Conservation (phyloP, 2,113 vertebrate species). For the Muntiacus muntjak region DNA sequence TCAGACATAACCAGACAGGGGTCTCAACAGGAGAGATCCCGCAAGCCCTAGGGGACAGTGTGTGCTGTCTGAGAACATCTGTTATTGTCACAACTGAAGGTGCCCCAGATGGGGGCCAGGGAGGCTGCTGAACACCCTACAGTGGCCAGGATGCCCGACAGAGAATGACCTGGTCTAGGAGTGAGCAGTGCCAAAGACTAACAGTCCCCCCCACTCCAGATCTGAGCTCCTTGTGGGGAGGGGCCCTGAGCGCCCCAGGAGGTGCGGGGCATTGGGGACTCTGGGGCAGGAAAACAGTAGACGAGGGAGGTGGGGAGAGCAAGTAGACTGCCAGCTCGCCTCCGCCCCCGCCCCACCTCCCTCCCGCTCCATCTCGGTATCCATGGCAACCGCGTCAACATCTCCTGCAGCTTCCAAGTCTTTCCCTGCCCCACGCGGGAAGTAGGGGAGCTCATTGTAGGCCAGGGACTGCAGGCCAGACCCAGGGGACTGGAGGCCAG, state of each 20-base stretch:
- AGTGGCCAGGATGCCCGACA: not conserved
- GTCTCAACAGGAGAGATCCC: not conserved
- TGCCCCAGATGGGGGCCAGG: not conserved
- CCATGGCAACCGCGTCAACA: constrained; percentile 65
- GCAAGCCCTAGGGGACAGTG: not conserved
- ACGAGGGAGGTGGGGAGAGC: not conserved
- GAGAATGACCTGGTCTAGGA: not conserved
- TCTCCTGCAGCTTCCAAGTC: constrained; percentile 55
- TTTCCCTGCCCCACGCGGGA: not conserved
- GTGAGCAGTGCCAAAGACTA: not conserved
- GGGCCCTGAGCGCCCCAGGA: not conserved
- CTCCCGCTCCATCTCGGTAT: not conserved
- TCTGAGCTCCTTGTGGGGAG: not conserved
- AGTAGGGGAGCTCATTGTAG: not conserved
- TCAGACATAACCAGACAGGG: not conserved
- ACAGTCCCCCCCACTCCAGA: not conserved
- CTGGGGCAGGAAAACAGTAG: not conserved
- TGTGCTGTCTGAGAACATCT: not conserved
- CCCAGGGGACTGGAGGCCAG: too few relatives aligned
- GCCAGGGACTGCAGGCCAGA: not conserved
- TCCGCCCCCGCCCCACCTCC: constrained; percentile 47
- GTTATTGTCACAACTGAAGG: not conserved
- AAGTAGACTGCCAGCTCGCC: constrained; percentile 20
- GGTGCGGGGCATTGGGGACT: not conserved
- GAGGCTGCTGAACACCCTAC: not conserved